Base-by-base conservation (phyloP, 2,113 vertebrate species). In the Scopus umbretta region DNA sequence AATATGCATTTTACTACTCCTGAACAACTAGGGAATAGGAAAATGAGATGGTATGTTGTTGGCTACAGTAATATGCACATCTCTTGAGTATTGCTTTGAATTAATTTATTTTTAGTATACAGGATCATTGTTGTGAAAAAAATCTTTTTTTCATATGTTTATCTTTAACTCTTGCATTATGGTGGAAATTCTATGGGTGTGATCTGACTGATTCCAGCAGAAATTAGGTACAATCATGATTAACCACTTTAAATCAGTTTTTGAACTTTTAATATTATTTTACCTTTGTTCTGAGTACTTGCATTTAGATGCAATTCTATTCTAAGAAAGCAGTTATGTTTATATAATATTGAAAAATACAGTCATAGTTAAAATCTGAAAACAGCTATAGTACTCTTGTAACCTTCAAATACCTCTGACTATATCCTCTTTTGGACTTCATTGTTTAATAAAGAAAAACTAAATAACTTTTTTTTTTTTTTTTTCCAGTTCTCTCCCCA, bases 51-150 rank as follows among this genome's bases (percentile, higher is more conserved):
- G 18, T 18, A 12, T 65, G 43, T 68, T 92, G 55, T 45, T 86
- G 40, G 43, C 32, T 84, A 38, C 0, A 1, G 15, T 61, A 81
- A 92, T 87, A 61, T 12, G 9, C 49, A 58, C 74, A 49, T 61
- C 83, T 91, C 91, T 70, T 68, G 92, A 81, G 65, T 42, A 91
- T 73, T 91, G 49, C 3, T 93, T 81, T 92, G 85, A 94, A 89
- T 79, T 86, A 15, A 84, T 78, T 93, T 88, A 67, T 86, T 94
- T 95, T 84, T 84, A 45, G 6, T 84, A 58, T 40, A 72, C 14
- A 75, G 15, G 14, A 11, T 53, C 56, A 55, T 65, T 83, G 63
- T 53, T 92, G 16, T 74, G 50, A 70, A 70, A 66, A 0, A 73
- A 45, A 6, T 29, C 3, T 26, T 42, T 91, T 81, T 88, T 85